Base-by-base conservation (phyloP, 2,113 vertebrate genomes). In the Euleptes europaea region DNA sequence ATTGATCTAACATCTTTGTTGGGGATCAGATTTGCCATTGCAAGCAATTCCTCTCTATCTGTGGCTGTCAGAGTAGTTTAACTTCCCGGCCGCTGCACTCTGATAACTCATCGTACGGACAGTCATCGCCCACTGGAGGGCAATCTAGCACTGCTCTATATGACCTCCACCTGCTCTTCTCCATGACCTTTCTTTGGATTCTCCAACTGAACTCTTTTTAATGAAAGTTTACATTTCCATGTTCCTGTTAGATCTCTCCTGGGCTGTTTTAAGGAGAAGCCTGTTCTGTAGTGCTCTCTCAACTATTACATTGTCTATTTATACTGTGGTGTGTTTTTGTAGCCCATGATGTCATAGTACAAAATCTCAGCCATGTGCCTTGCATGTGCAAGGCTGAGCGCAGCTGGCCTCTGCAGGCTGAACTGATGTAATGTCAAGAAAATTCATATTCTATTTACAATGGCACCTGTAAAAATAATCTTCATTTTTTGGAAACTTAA, bases 381-480 rank as follows among this genome's bases (percentile, higher is more conserved):
- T 93, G 90, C 95, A 96, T 91, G 95, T 95, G 95, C 92, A 49
- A 92, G 28, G 85, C 91, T 23, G 11, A 86, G 88, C 12, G 88
- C 96, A 97, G 96, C 96, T 97, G 96, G 93, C 94, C 94, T 93
- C 95, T 96, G 95, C 90, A 95, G 84, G 96, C 90, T 76, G 1
- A 89, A 91, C 96, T 97, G 96, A 96, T 93, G 96, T 97, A 96
- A 97, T 96, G 94, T 96, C 96, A 96, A 97, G 94, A 95, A 96
- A 95, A 95, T 96, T 95, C 84, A 92, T 95, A 96, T 97, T 96
- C 94, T 96, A 96, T 97, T 97, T 97, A 96, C 97, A 97, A 95
- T 95, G 95, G 96, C 97, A 97, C 96, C 96, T 97, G 97, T 96
- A 96, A 96, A 97, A 97, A 97, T 97, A 96, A 96, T 96, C 96